phyloP scores from a whole-genome alignment of 2,888 invertebrate genomes.

The Diplolepis rosae region DNA sequence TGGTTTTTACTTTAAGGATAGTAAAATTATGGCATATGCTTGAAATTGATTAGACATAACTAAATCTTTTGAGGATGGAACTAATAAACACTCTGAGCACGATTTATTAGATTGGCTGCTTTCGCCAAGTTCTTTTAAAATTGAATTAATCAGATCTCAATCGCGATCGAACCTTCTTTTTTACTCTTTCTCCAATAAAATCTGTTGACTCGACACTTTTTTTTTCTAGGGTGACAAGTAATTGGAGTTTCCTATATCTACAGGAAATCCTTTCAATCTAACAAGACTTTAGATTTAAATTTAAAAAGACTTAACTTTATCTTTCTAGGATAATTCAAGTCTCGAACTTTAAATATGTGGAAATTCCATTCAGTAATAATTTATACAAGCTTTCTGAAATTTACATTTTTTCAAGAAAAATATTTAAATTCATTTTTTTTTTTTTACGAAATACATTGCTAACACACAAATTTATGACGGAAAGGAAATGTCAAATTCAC shows the following conservation, averaged over 20 bases:
- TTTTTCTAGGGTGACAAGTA: background rate
- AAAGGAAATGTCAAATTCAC: background rate
- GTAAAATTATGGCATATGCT: background rate
- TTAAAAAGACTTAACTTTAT: background rate
- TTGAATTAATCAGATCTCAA: slow-evolving; percentile 8
- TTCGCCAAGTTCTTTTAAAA: slow-evolving; percentile 1
- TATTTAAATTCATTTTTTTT: too few species aligned
- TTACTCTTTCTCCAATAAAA: background rate
- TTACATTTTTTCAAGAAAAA: too few species aligned
- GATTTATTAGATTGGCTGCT: slow-evolving; percentile 10
- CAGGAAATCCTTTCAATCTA: background rate
- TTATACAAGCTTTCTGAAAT: too few species aligned
- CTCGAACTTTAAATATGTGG: too few species aligned
- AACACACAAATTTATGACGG: background rate
- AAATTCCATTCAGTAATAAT: too few species aligned
- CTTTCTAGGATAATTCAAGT: too few species aligned
- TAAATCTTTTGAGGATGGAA: background rate
- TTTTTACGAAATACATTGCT: background rate
- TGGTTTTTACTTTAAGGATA: too few species aligned
- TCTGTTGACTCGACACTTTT: slow-evolving; percentile 1
- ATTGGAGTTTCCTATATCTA: background rate
- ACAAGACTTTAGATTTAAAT: background rate
- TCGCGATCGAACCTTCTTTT: background rate
- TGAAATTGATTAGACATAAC: background rate
- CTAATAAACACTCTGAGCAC: slow-evolving; percentile 24